Evolutionary conservation across 2,797 vertebrate species (phyloP).

Genomic region (Schizopygopsis malacanthus): DNA sequence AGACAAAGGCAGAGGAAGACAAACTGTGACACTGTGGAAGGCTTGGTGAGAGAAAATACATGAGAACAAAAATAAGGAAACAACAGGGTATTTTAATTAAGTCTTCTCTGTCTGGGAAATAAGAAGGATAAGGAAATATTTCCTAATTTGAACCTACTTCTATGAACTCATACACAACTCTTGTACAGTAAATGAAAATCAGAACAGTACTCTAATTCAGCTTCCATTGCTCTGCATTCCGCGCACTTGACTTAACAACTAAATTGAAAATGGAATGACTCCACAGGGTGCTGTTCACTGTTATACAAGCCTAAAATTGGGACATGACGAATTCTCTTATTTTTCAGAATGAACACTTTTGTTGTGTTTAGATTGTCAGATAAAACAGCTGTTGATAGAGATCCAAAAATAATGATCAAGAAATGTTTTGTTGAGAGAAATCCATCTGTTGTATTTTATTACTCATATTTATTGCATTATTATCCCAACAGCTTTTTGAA

Average conservation of each 20-base stretch:
- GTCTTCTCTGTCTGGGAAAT: neutral
- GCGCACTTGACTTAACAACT: conserved; percentile 13
- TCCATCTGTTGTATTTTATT: neutral
- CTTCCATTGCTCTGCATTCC: neutral
- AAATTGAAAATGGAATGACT: conserved; percentile 35
- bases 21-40: too few relatives aligned
- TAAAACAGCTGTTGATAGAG: neutral
- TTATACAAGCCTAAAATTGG: conserved; percentile 17
- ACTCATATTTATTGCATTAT: conserved; percentile 17
- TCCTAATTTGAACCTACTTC: neutral
- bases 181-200: conserved; percentile 17
- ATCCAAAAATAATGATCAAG: conserved; percentile 1
- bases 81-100: conserved; percentile 4
- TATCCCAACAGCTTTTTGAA: neutral
- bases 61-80: conserved; percentile 2
- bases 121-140: neutral
- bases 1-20: too few relatives aligned
- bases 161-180: conserved; percentile 5
- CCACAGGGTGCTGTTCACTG: conserved; percentile 22
- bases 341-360: neutral
- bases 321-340: conserved; percentile 3
- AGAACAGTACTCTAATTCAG: conserved; percentile 4
- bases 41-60: neutral
- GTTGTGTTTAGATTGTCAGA: conserved; percentile 4
- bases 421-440: conserved; percentile 6